These are phyloP conservation scores for Cassiopea andromeda DNA, from an alignment of 30 jellyfish, hydroid and myxozoan species.

Conservation along the genomic window DNA sequence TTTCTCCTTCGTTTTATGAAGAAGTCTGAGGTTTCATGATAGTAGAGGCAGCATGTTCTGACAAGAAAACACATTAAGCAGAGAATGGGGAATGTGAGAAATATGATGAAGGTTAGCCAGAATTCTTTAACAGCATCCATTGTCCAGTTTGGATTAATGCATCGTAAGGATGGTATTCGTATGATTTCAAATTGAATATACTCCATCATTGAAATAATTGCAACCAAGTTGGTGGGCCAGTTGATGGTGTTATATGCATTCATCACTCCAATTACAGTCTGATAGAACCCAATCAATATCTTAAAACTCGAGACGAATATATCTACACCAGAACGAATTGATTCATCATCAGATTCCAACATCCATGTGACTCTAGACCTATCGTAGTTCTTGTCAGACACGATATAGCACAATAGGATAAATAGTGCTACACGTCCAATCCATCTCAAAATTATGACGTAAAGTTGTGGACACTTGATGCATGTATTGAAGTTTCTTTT, in stretches of 20 bases:
- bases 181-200: constrained; percentile 39
- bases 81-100: constrained; percentile 28
- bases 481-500: constrained; percentile 33
- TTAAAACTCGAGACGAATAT: constrained; percentile 37
- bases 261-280: constrained; percentile 14
- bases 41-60: not conserved
- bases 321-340: constrained; percentile 30
- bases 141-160: constrained; percentile 39
- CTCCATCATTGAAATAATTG: not conserved
- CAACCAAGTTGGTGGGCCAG: constrained; percentile 49
- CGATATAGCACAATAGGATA: constrained; percentile 21
- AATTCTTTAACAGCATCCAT: constrained; percentile 29
- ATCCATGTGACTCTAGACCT: not conserved
- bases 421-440: constrained; percentile 15
- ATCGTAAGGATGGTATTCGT: constrained; percentile 48
- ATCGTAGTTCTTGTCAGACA: not conserved
- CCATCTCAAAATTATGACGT: constrained; percentile 10
- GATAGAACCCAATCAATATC: constrained; percentile 60
- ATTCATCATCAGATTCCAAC: not conserved
- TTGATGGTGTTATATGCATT: constrained; percentile 15
- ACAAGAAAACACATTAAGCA: constrained; percentile 2
- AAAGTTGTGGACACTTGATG: constrained; percentile 33
- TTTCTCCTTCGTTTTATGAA: not conserved
- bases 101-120: constrained; percentile 32
- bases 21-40: not conserved